Conservation (phyloP, 2,888 invertebrate genomes). For the Lamellibrachia columna region DNA sequence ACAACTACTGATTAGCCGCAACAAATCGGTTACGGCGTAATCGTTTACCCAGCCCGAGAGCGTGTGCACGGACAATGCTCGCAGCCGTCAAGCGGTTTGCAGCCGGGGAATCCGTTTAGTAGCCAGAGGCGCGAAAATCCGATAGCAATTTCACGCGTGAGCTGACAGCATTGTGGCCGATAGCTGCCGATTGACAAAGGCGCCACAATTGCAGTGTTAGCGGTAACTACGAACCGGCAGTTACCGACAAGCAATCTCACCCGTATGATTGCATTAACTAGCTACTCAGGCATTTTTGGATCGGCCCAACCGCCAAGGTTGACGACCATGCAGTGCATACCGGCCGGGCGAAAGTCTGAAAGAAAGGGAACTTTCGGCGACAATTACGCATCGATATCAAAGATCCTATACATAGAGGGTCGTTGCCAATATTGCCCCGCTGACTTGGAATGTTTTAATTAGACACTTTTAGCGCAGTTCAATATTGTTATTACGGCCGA, state of each 20-base stretch:
- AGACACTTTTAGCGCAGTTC: constrained; percentile 10
- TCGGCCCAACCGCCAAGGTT: not conserved
- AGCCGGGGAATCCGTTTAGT: not conserved
- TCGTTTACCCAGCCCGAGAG: not conserved
- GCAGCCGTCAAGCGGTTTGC: not conserved
- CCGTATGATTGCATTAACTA: not conserved
- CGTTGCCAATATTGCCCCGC: not conserved
- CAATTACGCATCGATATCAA: not conserved
- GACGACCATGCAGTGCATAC: not conserved
- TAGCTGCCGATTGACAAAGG: not conserved
- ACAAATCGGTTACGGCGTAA: constrained; percentile 6
- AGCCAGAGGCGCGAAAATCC: not conserved
- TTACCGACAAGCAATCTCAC: not conserved
- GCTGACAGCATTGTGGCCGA: constrained; percentile 2
- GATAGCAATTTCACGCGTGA: constrained; percentile 12
- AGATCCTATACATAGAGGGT: not conserved
- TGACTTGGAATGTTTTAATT: constrained; percentile 7
- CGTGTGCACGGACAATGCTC: not conserved
- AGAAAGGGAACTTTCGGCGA: not conserved
- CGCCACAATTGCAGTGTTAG: constrained; percentile 9
- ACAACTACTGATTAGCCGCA: not conserved
- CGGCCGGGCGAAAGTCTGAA: not conserved
- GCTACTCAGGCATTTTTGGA: not conserved
- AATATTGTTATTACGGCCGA: not conserved
- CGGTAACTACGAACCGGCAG: constrained; percentile 2